These are phyloP conservation scores for Matsumyia berberina DNA, from an alignment of 2,888 invertebrate species.

Conservation along the genomic window DNA sequence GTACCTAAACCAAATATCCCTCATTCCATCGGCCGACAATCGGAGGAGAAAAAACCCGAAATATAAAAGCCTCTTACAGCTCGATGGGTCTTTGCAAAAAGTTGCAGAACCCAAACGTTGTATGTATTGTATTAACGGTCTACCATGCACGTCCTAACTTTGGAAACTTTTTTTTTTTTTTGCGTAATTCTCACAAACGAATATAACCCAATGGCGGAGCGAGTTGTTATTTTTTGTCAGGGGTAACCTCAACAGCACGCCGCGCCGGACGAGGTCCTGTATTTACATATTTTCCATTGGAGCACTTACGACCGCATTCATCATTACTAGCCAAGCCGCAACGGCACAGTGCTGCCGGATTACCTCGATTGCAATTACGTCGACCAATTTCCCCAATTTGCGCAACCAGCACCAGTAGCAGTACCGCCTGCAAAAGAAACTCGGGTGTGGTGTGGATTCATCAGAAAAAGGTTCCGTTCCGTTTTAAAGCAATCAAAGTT, in stretches of 20 bases:
- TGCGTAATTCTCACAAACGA: conserved; percentile 18
- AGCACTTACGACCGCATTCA: conserved; percentile 47
- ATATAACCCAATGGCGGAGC: conserved; percentile 16
- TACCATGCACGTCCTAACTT: conserved; percentile 58
- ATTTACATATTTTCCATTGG: conserved; percentile 50
- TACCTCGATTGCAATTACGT: conserved; percentile 63
- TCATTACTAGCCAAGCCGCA: conserved; percentile 57
- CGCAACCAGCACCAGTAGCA: conserved; percentile 10
- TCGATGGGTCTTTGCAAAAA: conserved; percentile 40
- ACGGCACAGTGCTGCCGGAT: conserved; percentile 27
- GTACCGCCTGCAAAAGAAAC: not conserved
- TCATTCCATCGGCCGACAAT: not conserved
- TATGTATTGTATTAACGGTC: conserved; percentile 38
- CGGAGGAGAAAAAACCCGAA: conserved; percentile 13
- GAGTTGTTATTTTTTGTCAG: not conserved
- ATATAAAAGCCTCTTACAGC: conserved; percentile 23
- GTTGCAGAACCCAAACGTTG: conserved; percentile 25
- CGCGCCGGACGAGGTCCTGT: conserved; percentile 5
- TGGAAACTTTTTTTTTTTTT: conserved; percentile 32
- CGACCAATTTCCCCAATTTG: conserved; percentile 67
- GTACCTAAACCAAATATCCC: conserved; percentile 27
- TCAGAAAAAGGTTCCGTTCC: conserved; percentile 32
- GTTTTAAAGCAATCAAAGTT: conserved; percentile 68
- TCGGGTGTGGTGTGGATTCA: conserved; percentile 15
- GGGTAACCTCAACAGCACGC: conserved; percentile 17